Conservation (phyloP, 2,797 vertebrate genomes). For the Setipinna tenuifilis region DNA sequence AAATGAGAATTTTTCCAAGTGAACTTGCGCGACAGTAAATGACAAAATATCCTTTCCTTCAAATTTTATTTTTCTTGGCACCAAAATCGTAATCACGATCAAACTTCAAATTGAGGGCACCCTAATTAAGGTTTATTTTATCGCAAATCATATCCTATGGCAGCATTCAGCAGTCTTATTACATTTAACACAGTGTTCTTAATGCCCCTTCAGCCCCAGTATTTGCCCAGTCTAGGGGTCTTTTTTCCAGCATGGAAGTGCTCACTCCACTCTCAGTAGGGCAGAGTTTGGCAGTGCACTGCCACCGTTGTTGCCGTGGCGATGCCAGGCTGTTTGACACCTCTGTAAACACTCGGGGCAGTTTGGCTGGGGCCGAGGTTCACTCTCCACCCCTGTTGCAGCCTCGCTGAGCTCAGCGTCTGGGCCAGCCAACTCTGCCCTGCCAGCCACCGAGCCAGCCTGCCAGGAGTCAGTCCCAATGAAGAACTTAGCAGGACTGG, state of each 20-base stretch:
- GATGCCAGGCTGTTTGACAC: conserved; percentile 16
- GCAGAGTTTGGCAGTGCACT: not conserved
- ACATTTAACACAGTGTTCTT: not conserved
- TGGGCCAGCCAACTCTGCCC: not conserved
- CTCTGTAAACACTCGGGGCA: not conserved
- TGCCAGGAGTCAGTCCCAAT: not conserved
- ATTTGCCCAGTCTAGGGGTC: not conserved
- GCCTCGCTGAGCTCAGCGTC: not conserved
- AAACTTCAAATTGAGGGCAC: too few relatives aligned
- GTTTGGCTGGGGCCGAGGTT: conserved; percentile 1
- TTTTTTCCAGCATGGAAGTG: not conserved
- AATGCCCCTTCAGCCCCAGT: too few relatives aligned
- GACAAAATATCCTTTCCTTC: too few relatives aligned
- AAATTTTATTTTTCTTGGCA: too few relatives aligned
- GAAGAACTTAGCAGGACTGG: not conserved
- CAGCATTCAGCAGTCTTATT: too few relatives aligned
- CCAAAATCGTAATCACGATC: too few relatives aligned
- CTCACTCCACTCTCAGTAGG: not conserved
- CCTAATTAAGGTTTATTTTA: too few relatives aligned
- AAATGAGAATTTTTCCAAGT: too few relatives aligned
- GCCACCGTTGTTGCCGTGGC: not conserved
- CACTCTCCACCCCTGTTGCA: not conserved
- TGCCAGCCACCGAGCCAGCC: not conserved
- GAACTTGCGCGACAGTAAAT: too few relatives aligned
- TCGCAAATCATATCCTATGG: too few relatives aligned